Base-by-base conservation (phyloP, 2,113 vertebrate genomes). In the Mobula birostris region DNA sequence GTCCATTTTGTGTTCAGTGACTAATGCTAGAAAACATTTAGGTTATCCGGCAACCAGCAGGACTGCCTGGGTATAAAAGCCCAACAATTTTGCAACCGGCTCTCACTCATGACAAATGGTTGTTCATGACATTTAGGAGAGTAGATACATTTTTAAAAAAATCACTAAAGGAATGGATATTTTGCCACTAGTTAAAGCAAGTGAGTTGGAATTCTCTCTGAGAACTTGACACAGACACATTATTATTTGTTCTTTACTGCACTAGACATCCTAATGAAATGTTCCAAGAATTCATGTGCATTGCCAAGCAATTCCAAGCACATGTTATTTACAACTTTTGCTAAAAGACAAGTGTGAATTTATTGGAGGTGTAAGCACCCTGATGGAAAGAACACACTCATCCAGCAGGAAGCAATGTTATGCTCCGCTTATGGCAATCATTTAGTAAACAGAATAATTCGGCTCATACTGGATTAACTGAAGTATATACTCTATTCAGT, bases 271-370 rank as follows among this genome's bases (percentile, higher is more conserved):
- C 66, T 27, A 17, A 36, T 12, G 36, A 68, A 36, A 74, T 72
- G 90, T 74, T 74, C 90, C 36, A 74, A 40, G 36, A 74, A 93
- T 74, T 93, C 32, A 8, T 48, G 36, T 72, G 17, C 36, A 24
- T 8, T 66, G 36, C 29, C 40, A 7, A 74, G 36, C 61, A 74
- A 74, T 74, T 93, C 90, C 21, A 2, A 48, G 90, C 6, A 66
- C 83, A 14, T 88, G 21, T 74, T 93, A 48, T 93, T 93, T 93
- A 72, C 32, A 48, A 93, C 19, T 93, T 74, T 72, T 48, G 90
- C 36, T 93, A 68, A 93, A 72, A 72, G 90, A 19, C 68, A 74
- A 36, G 19, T 21, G 61, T 48, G 90, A 48, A 14, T 29, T 66
- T 93, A 36, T 21, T 72, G 36, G 11, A 17, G 83, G 40, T 74